phyloP scores from a whole-genome alignment of 2,797 vertebrate genomes.

The Pipistrellus pipistrellus region DNA sequence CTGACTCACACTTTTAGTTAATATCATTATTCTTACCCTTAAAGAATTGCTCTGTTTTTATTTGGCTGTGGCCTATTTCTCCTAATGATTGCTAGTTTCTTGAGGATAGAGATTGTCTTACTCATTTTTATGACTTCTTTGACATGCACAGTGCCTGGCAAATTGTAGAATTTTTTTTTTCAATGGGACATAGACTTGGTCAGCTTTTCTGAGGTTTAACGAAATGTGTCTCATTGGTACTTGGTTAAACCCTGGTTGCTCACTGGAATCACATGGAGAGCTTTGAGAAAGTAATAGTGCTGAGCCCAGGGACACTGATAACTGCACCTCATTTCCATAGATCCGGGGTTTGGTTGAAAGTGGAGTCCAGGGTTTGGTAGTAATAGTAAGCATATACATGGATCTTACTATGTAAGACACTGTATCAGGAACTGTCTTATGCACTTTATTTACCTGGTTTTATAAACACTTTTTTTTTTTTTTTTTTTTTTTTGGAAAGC shows the following conservation, averaged over 20 bases:
- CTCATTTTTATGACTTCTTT: neutral
- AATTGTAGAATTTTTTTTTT: neutral
- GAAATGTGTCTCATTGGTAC: constrained; percentile 9
- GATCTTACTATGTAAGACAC: neutral
- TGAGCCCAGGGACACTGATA: neutral
- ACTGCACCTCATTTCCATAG: neutral
- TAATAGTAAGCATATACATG: neutral
- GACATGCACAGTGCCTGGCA: neutral
- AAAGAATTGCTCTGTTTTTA: neutral
- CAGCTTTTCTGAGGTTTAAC: constrained; percentile 38
- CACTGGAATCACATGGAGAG: neutral
- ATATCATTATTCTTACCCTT: neutral
- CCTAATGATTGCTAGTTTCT: constrained; percentile 27
- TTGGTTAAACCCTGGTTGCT: neutral
- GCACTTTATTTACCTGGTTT: constrained; percentile 20
- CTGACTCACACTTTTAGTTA: neutral
- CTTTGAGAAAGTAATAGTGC: constrained; percentile 6
- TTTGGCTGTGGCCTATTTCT: neutral
- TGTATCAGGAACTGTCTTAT: neutral
- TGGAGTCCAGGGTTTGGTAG: neutral
- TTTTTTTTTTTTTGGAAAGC: neutral
- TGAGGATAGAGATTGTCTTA: neutral
- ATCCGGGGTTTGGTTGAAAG: constrained; percentile 20
- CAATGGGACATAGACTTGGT: neutral
- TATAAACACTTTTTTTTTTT: neutral